A percentile compares a stretch with the other conserved stretches of the same genome.
Conservation (phyloP, 2,797 vertebrate genomes). For the Lycodopsis pacificus region DNA sequence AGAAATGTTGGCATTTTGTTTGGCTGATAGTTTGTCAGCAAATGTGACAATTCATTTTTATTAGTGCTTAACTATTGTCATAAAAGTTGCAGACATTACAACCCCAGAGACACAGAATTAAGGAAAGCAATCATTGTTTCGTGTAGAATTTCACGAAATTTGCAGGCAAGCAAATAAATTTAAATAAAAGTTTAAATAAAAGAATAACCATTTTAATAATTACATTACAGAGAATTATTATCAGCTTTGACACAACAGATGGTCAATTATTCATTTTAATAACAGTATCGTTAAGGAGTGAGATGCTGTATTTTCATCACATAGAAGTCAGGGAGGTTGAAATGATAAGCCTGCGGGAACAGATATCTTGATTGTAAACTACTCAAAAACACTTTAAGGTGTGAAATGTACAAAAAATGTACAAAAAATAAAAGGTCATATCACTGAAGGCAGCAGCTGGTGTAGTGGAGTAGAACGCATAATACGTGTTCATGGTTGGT, state of each 20-base stretch:
- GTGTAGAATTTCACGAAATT: neutral
- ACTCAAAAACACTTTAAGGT: slow-evolving; percentile 8
- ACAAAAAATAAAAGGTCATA: slow-evolving; percentile 19
- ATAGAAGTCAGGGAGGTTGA: slow-evolving; percentile 20
- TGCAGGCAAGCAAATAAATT: neutral
- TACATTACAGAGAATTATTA: slow-evolving; percentile 1
- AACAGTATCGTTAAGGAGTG: slow-evolving; percentile 8
- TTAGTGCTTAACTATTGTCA: neutral
- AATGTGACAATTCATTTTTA: neutral
- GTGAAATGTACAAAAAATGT: slow-evolving; percentile 26
- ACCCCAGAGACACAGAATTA: neutral
- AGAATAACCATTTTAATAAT: slow-evolving; percentile 18
- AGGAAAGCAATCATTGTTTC: neutral
- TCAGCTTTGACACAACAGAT: slow-evolving; percentile 13
- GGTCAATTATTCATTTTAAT: slow-evolving; percentile 25
- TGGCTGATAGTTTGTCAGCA: neutral
- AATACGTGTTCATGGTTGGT: neutral
- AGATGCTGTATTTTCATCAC: slow-evolving; percentile 17
- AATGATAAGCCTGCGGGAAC: slow-evolving; percentile 6
- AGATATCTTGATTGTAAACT: slow-evolving; percentile 17
- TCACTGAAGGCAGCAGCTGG: neutral
- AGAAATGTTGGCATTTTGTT: neutral
- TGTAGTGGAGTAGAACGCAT: slow-evolving; percentile 13
- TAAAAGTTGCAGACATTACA: slow-evolving; percentile 1
- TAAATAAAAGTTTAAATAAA: slow-evolving; percentile 12